Evolutionary conservation across 2,888 invertebrate genomes (phyloP).

Genomic region (Melanostoma scalare): DNA sequence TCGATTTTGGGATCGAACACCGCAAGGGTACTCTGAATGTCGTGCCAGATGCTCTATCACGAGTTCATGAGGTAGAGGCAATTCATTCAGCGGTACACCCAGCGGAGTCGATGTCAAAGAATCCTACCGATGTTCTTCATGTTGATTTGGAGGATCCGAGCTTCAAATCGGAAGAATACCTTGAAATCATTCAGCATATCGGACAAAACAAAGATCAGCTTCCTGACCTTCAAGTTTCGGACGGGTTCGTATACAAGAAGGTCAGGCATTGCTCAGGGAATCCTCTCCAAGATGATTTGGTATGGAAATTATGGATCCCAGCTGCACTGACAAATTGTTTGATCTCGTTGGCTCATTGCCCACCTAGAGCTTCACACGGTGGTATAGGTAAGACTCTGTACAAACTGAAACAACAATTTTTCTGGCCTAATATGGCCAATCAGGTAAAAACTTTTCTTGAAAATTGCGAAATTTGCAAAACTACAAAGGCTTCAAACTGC

Average conservation of each 20-base stretch:
- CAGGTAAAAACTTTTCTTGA: neutral
- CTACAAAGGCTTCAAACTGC: neutral
- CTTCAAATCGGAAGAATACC: neutral
- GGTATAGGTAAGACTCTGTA: neutral
- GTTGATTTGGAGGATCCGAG: neutral
- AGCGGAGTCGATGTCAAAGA: no score
- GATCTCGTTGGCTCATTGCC: constrained; percentile 1
- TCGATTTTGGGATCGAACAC: constrained; percentile 9
- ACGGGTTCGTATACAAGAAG: neutral
- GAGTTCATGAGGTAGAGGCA: neutral
- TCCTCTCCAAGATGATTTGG: constrained; percentile 15
- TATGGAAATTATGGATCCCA: constrained; percentile 26
- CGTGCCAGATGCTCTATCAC: neutral
- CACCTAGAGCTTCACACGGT: neutral
- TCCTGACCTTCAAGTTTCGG: constrained; percentile 4
- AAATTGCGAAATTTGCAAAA: constrained; percentile 14
- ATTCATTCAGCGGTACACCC: neutral
- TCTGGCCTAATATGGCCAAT: constrained; percentile 16
- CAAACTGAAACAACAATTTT: neutral
- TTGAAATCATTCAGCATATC: neutral
- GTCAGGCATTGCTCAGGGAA: neutral
- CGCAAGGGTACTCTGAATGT: constrained; percentile 6
- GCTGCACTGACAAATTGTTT: constrained; percentile 5
- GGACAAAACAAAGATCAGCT: constrained; percentile 1
- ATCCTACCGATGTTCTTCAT: neutral